Evolutionary conservation across 2,888 invertebrate species (phyloP).

Genomic region (Scaptodrosophila latifasciaeformis): DNA sequence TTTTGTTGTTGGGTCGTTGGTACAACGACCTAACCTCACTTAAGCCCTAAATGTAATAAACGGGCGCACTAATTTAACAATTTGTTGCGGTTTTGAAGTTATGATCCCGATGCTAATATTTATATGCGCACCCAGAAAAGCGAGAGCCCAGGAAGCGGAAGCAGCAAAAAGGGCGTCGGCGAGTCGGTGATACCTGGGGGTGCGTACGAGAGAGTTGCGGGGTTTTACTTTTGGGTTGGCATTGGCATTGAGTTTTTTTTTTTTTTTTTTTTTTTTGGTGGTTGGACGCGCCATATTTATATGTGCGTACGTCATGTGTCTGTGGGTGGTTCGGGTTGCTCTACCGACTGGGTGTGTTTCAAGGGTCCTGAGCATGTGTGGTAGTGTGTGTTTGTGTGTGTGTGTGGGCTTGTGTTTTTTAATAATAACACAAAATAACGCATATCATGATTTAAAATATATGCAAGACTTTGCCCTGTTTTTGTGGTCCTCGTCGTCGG

Average conservation of each 20-base stretch:
- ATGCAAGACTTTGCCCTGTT: background rate
- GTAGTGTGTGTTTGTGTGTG: conserved; percentile 1
- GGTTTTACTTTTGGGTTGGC: conserved; percentile 4
- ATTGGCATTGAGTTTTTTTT: background rate
- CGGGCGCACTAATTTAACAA: conserved; percentile 67
- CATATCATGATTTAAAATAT: conserved; percentile 21
- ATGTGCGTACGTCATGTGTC: no score
- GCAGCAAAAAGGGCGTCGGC: background rate
- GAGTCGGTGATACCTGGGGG: background rate
- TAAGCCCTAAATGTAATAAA: conserved; percentile 48
- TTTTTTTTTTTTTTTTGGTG: no score
- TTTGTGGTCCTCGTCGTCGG: no score
- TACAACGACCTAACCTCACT: conserved; percentile 8
- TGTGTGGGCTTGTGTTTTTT: conserved; percentile 9
- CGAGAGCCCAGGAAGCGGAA: background rate
- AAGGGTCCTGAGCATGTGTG: background rate
- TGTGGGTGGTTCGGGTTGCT: conserved; percentile 1
- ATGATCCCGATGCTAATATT: conserved; percentile 57
- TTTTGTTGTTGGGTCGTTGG: background rate
- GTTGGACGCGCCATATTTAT: no score
- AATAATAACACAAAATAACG: conserved; percentile 17
- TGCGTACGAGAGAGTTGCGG: no score
- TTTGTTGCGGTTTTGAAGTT: conserved; percentile 69
- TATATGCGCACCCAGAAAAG: conserved; percentile 14
- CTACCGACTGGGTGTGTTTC: conserved; percentile 6